Base-by-base conservation (phyloP, 1,140 invertebrate species). In the Drosophila serrata region DNA sequence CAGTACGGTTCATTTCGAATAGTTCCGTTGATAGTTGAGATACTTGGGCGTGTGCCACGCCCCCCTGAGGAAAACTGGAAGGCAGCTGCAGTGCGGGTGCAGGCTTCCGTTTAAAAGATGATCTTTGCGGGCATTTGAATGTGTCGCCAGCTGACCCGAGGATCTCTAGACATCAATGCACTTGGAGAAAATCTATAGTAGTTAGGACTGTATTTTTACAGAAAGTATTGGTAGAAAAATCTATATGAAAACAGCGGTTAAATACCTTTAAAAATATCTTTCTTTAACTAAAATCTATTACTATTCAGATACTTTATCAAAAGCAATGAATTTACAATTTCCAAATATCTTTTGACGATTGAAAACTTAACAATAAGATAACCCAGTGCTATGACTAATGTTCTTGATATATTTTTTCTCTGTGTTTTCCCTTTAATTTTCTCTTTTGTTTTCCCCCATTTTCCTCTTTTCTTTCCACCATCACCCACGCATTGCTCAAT, bases 41-140 rank as follows among this genome's bases (percentile, higher is more conserved):
- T 61, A 46, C 33, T 42, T 57, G 59, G 69, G 61, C 58, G 49
- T 59, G 39, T 53, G 84, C 76, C 84, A 84, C 84, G 84, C 84
- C 84, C 68, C 61, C 61, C 73, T 13, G 35, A 45, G 46, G 22
- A 35, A 37, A 37, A n/a, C 8, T 27, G 37, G n/a, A 68, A 55
- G 43, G 51, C 82, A 90, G 85, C 86, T 90, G 85, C 85, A 80
- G 75, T 75, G 70, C 70, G 81, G 85, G 69, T 67, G 37, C 9
- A 22, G 68, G 48, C 65, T 72, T 72, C 51, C 65, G 65, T 48
- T 72, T 59, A 35, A 35, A 22, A 45, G 31, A 59, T 17, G 68
- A 78, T 75, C 51, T 75, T 77, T 58, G 74, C 63, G 69, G 61
- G 62, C 78, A 90, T 85, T 90, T 90, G 59, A 86, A 77, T 88